These are phyloP conservation scores for Leptinotarsa peninsularis DNA, from an alignment of 2,888 invertebrate genomes.

Conservation along the genomic window DNA sequence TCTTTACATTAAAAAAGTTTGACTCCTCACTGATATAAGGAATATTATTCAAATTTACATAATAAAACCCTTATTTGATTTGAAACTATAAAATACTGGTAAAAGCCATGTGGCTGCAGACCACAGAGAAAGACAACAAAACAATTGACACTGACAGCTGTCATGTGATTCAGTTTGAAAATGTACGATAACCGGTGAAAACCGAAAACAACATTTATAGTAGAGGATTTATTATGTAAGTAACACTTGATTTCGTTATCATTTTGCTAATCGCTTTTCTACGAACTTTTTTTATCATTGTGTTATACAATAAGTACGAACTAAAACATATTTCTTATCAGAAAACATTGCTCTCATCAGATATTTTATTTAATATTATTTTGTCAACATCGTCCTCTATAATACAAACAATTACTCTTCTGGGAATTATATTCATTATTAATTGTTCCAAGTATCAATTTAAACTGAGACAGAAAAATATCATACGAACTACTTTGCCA, in stretches of 20 bases:
- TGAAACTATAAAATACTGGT: no score
- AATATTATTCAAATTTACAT: no score
- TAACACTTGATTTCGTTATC: not conserved
- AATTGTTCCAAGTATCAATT: slow-evolving; percentile 34
- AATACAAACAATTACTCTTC: slow-evolving; percentile 30
- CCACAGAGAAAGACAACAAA: no score
- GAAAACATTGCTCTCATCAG: not conserved
- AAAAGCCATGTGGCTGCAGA: no score
- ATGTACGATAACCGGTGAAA: no score
- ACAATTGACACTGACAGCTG: no score
- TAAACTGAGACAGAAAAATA: slow-evolving; percentile 2
- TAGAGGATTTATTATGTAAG: not conserved
- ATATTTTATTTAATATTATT: not conserved
- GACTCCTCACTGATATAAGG: no score
- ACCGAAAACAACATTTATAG: no score
- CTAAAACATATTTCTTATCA: not conserved
- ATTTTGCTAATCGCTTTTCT: not conserved
- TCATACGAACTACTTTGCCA: not conserved
- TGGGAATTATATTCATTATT: slow-evolving; percentile 32
- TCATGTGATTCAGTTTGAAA: no score
- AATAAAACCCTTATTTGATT: no score
- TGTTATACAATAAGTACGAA: not conserved
- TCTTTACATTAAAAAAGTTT: no score
- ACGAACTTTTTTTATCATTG: not conserved
- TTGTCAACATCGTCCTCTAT: not conserved